Percentiles rank a stretch among this genome's conserved stretches.
These are phyloP conservation scores for Sprattus sprattus DNA, from an alignment of 2,113 vertebrate species.

Conservation along the genomic window DNA sequence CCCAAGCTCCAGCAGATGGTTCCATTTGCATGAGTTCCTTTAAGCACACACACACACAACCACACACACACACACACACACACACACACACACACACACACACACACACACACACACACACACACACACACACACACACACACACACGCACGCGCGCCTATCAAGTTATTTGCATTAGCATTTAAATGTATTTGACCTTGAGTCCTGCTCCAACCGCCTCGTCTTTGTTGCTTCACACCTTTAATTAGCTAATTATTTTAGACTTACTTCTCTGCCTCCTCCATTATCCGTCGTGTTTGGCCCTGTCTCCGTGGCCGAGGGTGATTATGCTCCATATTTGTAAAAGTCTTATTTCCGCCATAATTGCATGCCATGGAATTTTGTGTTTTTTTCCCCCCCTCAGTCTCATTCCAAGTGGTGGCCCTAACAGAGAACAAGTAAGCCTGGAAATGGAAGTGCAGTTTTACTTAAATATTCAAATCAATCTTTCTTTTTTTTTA, in stretches of 20 bases:
- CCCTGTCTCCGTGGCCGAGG: slow-evolving; percentile 54
- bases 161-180: slow-evolving; percentile 69
- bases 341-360: slow-evolving; percentile 55
- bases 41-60: slow-evolving; percentile 50
- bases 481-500: not conserved
- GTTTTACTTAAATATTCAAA: not conserved
- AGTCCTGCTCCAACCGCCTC: slow-evolving; percentile 56
- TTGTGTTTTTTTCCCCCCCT: slow-evolving; percentile 22
- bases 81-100: not conserved
- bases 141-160: slow-evolving; percentile 29
- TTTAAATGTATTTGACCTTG: slow-evolving; percentile 75
- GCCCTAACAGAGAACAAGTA: not conserved
- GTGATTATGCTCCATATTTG: slow-evolving; percentile 66
- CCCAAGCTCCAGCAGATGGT: slow-evolving; percentile 59
- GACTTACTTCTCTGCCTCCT: slow-evolving; percentile 61
- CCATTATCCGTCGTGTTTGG: slow-evolving; percentile 60
- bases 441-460: slow-evolving; percentile 8
- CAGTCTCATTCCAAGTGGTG: slow-evolving; percentile 7
- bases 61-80: not conserved
- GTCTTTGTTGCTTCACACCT: slow-evolving; percentile 68
- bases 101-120: not conserved
- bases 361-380: slow-evolving; percentile 50
- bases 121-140: not conserved
- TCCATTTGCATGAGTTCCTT: slow-evolving; percentile 66
- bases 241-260: slow-evolving; percentile 76